Evolutionary conservation across 2,888 invertebrate genomes (phyloP).

Genomic region (Diadegma fenestrale): DNA sequence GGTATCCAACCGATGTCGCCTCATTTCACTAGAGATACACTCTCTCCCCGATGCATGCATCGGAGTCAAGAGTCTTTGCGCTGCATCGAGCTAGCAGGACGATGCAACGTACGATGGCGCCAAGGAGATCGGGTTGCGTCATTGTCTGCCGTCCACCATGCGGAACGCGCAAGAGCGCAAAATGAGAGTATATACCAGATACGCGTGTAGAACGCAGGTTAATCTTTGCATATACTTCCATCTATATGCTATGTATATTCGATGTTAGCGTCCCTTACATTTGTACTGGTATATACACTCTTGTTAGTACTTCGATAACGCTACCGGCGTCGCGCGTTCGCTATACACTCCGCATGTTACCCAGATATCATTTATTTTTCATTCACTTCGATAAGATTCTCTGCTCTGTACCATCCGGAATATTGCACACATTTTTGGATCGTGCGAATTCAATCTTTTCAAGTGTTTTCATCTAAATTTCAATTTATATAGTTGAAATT

Average conservation of each 20-base stretch:
- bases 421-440: neutral
- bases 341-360: conserved; percentile 10
- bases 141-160: conserved; percentile 68
- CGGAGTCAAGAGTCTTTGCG: conserved; percentile 28
- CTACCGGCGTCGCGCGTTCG: conserved; percentile 43
- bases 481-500: neutral
- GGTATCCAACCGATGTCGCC: conserved; percentile 69
- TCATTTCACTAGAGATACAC: conserved; percentile 35
- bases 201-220: conserved; percentile 52
- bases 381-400: neutral
- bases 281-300: conserved; percentile 27
- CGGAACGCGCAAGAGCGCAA: conserved; percentile 60
- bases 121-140: conserved; percentile 70
- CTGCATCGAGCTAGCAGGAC: conserved; percentile 59
- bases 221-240: conserved; percentile 8
- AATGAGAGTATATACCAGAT: conserved; percentile 48
- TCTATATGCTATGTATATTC: neutral
- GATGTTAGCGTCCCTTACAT: conserved; percentile 24
- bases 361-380: conserved; percentile 9
- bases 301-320: conserved; percentile 58
- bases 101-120: conserved; percentile 70
- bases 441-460: neutral
- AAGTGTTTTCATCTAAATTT: neutral
- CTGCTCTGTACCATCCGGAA: neutral
- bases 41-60: conserved; percentile 2